phyloP scores from a whole-genome alignment of 2,113 vertebrate genomes.

The Chionomys nivalis region DNA sequence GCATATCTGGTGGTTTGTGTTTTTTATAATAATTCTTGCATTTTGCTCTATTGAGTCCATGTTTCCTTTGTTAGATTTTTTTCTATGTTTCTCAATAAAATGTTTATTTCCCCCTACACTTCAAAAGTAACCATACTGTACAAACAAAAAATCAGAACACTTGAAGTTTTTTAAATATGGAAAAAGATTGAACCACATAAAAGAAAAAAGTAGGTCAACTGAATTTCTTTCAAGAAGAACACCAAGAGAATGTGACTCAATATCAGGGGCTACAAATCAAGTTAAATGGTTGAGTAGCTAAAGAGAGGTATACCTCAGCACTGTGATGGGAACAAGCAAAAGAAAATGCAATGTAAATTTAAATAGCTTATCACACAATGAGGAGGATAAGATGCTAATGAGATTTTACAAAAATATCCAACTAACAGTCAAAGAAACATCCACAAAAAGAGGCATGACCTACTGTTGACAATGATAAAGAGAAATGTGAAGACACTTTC shows the following conservation, averaged over 20 bases:
- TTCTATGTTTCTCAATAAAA: not conserved
- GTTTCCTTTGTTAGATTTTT: not conserved
- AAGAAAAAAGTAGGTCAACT: not conserved
- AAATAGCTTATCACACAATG: not conserved
- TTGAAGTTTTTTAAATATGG: not conserved
- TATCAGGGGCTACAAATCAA: not conserved
- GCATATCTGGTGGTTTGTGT: not conserved
- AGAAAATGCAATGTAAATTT: not conserved
- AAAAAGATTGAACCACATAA: not conserved
- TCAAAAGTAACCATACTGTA: not conserved
- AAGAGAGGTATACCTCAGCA: fast-evolving
- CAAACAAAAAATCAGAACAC: not conserved
- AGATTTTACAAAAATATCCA: not conserved
- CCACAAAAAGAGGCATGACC: not conserved
- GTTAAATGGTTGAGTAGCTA: too few species aligned
- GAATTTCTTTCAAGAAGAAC: not conserved
- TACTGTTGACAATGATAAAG: not conserved
- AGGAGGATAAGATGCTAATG: not conserved
- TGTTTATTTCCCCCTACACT: fast-evolving
- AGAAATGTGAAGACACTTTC: not conserved
- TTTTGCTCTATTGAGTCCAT: not conserved
- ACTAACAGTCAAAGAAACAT: not conserved
- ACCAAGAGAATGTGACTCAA: not conserved
- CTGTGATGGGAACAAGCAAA: not conserved
- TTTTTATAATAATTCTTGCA: not conserved